Evolutionary conservation across 2,888 invertebrate species (phyloP).

Genomic region (Drosophila monieri): DNA sequence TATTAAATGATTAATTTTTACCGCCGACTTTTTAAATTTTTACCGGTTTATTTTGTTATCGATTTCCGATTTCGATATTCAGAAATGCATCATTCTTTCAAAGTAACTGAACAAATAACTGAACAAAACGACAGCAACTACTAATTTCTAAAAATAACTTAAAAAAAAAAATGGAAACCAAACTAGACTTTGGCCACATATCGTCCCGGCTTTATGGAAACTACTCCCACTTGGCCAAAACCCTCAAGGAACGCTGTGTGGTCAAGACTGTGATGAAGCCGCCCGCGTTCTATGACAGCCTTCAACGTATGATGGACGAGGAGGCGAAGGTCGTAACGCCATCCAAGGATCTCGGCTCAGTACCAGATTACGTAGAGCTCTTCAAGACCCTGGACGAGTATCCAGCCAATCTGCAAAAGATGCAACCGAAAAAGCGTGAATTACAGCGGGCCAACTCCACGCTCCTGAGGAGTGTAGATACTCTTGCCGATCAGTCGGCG

Average conservation of each 20-base stretch:
- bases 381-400: slow-evolving; percentile 78
- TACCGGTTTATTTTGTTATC: neutral
- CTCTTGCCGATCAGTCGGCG: neutral
- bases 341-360: slow-evolving; percentile 46
- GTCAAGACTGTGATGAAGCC: slow-evolving; percentile 68
- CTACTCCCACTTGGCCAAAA: slow-evolving; percentile 49
- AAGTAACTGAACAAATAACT: neutral
- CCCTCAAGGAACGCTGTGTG: slow-evolving; percentile 64
- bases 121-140: neutral
- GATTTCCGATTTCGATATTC: neutral
- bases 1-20: slow-evolving; percentile 6
- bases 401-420: slow-evolving; percentile 75
- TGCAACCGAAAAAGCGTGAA: slow-evolving; percentile 62
- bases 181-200: slow-evolving; percentile 22
- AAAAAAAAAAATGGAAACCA: slow-evolving; percentile 6
- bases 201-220: slow-evolving; percentile 46
- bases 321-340: slow-evolving; percentile 56
- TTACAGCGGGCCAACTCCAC: slow-evolving; percentile 64
- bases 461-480: slow-evolving; percentile 49
- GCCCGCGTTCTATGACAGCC: slow-evolving; percentile 61
- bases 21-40: neutral
- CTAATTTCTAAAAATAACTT: neutral
- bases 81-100: slow-evolving; percentile 9
- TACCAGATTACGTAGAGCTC: slow-evolving; percentile 69
- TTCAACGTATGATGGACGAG: slow-evolving; percentile 63